Percentiles rank a stretch among this genome's conserved stretches.
Conservation (phyloP, 2,797 vertebrate species). For the Heteromormyrus szaboi region DNA sequence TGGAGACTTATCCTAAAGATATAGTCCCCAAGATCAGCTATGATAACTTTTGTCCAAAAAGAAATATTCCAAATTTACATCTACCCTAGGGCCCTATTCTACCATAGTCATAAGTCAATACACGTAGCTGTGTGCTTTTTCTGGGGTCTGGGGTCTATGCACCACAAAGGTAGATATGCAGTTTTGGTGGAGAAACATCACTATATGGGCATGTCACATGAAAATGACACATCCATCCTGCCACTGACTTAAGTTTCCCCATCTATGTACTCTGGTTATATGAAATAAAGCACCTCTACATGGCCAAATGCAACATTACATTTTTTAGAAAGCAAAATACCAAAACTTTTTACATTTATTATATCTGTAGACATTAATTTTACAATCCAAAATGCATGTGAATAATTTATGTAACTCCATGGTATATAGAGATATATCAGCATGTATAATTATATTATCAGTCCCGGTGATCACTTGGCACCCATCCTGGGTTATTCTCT, state of each 20-base stretch:
- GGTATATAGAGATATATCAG: not conserved
- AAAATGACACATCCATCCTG: not conserved
- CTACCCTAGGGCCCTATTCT: not conserved
- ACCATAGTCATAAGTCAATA: not conserved
- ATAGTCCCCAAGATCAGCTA: slow-evolving; percentile 28
- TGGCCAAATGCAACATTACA: not conserved
- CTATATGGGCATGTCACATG: not conserved
- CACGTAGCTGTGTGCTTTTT: not conserved
- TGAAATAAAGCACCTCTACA: not conserved
- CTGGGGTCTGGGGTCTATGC: not conserved
- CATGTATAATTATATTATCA: not conserved
- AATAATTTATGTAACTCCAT: not conserved
- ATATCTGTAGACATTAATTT: not conserved
- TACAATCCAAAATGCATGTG: not conserved
- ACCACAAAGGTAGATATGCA: not conserved
- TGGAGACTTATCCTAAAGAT: not conserved
- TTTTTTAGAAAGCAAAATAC: not conserved
- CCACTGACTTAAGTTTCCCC: not conserved
- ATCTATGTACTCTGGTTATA: not conserved
- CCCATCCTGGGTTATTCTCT: not conserved
- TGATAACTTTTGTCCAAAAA: slow-evolving; percentile 18
- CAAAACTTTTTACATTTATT: not conserved
- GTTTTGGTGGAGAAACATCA: not conserved
- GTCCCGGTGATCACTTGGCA: not conserved
- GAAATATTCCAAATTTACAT: not conserved